phyloP scores from a whole-genome alignment of 2,113 vertebrate species.

The Gadus macrocephalus region DNA sequence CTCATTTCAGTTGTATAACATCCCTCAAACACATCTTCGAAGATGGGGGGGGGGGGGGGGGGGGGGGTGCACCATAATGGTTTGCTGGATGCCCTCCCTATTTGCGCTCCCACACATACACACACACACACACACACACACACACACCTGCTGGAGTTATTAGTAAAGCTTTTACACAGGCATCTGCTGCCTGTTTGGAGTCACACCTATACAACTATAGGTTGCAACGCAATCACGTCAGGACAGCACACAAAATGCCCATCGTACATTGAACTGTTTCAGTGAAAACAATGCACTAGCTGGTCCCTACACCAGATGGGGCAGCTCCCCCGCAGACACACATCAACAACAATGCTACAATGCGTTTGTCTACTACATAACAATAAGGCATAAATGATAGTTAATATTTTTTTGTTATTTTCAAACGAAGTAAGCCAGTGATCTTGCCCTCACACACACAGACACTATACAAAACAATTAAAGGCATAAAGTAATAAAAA shows the following conservation, averaged over 20 bases:
- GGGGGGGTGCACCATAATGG: constrained; percentile 44
- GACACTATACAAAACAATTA: constrained; percentile 65
- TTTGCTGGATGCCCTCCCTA: constrained; percentile 49
- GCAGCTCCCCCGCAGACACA: constrained; percentile 13
- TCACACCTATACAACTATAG: constrained; percentile 49
- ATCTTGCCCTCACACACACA: constrained; percentile 66
- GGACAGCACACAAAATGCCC: constrained; percentile 45
- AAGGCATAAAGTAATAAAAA: constrained; percentile 65
- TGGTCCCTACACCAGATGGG: constrained; percentile 24
- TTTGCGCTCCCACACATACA: constrained; percentile 36
- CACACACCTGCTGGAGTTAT: constrained; percentile 67
- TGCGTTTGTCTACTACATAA: constrained; percentile 68
- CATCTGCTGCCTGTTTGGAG: constrained; percentile 45
- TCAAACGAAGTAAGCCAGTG: constrained; percentile 76
- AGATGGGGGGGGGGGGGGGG: constrained; percentile 30
- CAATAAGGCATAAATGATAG: constrained; percentile 77
- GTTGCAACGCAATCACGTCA: constrained; percentile 53
- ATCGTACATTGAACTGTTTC: constrained; percentile 59
- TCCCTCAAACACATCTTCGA: constrained; percentile 26
- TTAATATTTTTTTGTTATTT: constrained; percentile 55
- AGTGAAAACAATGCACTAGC: constrained; percentile 56
- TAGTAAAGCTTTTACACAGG: constrained; percentile 76
- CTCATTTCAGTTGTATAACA: constrained; percentile 17
- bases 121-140: constrained; percentile 40
- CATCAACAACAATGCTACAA: constrained; percentile 64